Base-by-base conservation (phyloP, 2,797 vertebrate species). In the Pseudochirops cupreus region DNA sequence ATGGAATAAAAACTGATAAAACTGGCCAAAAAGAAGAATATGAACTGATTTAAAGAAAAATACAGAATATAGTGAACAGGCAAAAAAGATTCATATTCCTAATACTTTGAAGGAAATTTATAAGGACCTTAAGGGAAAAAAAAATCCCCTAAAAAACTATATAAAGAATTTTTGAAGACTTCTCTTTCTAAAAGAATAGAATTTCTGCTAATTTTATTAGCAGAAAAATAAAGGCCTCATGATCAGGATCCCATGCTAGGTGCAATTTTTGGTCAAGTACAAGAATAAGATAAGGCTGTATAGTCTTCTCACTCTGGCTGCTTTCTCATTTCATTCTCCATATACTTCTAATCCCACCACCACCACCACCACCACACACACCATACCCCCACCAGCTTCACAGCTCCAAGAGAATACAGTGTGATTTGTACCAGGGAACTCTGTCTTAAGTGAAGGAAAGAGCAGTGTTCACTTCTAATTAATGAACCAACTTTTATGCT, bases 1-100 rank as follows among this genome's bases (percentile, higher is more conserved):
- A 14, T 90, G 56, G 97, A 95, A 96, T 62, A 57, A 96, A 95
- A 96, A 95, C 10, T 89, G 55, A 96, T 92, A 94, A 90, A 74
- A 50, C 92, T 93, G 54, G 29, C 59, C 96, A 95, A 95, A 39
- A 82, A 39, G 46, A 87, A 50, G 24, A 24, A 87, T 50, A 46
- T 7, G 39, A 50, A 93, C 90, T 95, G 52, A 55, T 87, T 93
- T 92, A 53, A 91, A 87, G 50, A 14, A 39, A 33, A 54, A 96
- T 12, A 96, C 14, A 96, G 89, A 94, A 92, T 91, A 52, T 4
- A 74, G 57, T 95, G 92, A 67, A 93, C 93, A 56, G 62, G 53
- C 94, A 95, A 89, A 58, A 89, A 58, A 89, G 82, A 94, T 90
- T 94, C 97, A 94, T 56, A 82, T 91, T 55, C 91, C 53, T 56